Evolutionary conservation across 1,140 invertebrate genomes (phyloP).

Genomic region (Artemia franciscana): DNA sequence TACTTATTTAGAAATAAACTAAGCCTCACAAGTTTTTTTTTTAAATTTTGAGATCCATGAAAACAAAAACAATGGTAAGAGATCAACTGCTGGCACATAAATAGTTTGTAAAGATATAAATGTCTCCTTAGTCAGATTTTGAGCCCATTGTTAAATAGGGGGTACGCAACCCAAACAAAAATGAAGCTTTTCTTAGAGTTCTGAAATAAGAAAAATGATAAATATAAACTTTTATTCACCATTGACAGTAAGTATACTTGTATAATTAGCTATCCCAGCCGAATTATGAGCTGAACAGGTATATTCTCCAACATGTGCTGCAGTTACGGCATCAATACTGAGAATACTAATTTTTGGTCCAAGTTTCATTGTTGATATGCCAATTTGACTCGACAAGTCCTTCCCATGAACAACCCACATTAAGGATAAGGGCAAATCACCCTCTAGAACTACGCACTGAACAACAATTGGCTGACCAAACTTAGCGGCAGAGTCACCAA

Average conservation of each 20-base stretch:
- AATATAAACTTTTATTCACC: not conserved
- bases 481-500: constrained; percentile 30
- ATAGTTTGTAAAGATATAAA: no score
- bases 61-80: no score
- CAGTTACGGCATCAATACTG: constrained; percentile 48
- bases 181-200: constrained; percentile 27
- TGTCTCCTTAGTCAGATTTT: constrained; percentile 18
- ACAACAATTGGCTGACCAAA: constrained; percentile 19
- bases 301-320: constrained; percentile 50
- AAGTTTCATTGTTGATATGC: constrained; percentile 6
- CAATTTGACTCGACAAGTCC: constrained; percentile 8
- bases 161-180: constrained; percentile 16
- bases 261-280: constrained; percentile 19
- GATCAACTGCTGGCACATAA: no score
- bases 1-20: no score
- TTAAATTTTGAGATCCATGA: no score
- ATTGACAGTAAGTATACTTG: constrained; percentile 3
- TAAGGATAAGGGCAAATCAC: constrained; percentile 21
- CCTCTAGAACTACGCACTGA: constrained; percentile 19
- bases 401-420: constrained; percentile 16
- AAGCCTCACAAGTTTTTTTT: no score
- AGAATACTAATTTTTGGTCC: constrained; percentile 19
- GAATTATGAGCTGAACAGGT: constrained; percentile 24
- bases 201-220: not conserved
- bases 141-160: constrained; percentile 15